Evolutionary conservation across 2,888 invertebrate genomes (phyloP), one percentile per base, ranked within the genome.

Genomic region (Clostera curtula): DNA sequence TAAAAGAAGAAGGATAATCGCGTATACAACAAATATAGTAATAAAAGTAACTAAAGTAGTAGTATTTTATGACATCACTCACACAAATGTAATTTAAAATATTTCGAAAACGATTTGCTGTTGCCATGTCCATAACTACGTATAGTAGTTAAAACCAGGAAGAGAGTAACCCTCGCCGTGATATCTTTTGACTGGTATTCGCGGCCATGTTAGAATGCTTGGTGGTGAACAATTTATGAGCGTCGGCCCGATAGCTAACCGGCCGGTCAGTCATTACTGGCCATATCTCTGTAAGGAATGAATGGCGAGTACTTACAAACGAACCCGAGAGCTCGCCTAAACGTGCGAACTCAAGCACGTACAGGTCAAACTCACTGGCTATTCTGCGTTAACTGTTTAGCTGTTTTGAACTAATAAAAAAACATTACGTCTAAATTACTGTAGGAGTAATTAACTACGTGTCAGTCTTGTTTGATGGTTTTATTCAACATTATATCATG

Each of bases 281-380:
- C 70, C 71, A 79, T 80, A 79, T 75, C 77, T 76, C 73, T 75
- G 74, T 66, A 59, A 45, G 65, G 69, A 72, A 77, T 76, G 80
- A 77, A 77, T 77, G 70, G 74, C 64, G 66, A 72, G 67, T 64
- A 65, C 67, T 72, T 62, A 68, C 73, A 66, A 64, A 65, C 67
- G 49, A 66, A 69, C 64, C 56, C 63, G 62, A 60, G 60, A 62
- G 55, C 58, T 64, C 49, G 59, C 61, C 60, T 61, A 67, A 75
- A 71, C 63, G 66, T 65, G 60, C 68, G 44, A 51, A 56, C 55
- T 42, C 41, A 62, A 61, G 74, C 75, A 76, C 75, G 75, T 73
- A 72, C 63, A 51, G 59, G 55, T 45, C 58, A 59, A 57, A 63
- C 53, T 62, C 62, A 54, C 56, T 53, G 48, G 52, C 44, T 53